Evolutionary conservation across 1,140 invertebrate species (phyloP).

Genomic region (Hypothenemus hampei): DNA sequence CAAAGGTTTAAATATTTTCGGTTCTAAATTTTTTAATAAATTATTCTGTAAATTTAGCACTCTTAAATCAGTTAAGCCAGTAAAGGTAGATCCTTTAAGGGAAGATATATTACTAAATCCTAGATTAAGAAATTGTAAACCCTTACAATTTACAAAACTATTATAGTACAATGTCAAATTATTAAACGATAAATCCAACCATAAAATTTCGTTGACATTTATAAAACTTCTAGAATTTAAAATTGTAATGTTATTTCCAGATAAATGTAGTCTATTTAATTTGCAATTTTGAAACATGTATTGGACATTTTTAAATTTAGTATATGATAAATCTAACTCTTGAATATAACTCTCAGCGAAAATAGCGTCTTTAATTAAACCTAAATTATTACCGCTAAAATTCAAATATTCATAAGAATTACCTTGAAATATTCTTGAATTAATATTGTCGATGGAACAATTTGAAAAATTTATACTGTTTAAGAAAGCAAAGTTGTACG

Average conservation of each 20-base stretch:
- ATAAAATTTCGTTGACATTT: not conserved
- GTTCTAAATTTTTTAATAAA: not conserved
- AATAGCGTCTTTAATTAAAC: not conserved
- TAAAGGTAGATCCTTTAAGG: not conserved
- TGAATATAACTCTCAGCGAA: not conserved
- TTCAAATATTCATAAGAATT: not conserved
- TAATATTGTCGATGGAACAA: not conserved
- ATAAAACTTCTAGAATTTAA: conserved; percentile 6
- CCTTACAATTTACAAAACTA: conserved; percentile 5
- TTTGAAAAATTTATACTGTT: conserved; percentile 1
- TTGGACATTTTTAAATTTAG: not conserved
- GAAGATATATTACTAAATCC: not conserved
- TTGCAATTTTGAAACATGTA: not conserved
- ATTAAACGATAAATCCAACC: conserved; percentile 7
- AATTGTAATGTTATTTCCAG: not conserved
- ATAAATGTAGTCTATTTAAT: not conserved
- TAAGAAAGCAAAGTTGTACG: not conserved
- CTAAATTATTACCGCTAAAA: conserved; percentile 3
- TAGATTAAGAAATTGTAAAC: not conserved
- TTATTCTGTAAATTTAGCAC: conserved; percentile 5
- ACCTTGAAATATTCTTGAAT: not conserved
- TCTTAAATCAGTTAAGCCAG: not conserved
- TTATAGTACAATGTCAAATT: not conserved
- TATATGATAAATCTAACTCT: conserved; percentile 2
- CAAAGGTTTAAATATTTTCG: conserved; percentile 2